These are phyloP conservation scores for Scelioninae gen. 1 DNA, from an alignment of 2,888 invertebrate species.

Conservation along the genomic window DNA sequence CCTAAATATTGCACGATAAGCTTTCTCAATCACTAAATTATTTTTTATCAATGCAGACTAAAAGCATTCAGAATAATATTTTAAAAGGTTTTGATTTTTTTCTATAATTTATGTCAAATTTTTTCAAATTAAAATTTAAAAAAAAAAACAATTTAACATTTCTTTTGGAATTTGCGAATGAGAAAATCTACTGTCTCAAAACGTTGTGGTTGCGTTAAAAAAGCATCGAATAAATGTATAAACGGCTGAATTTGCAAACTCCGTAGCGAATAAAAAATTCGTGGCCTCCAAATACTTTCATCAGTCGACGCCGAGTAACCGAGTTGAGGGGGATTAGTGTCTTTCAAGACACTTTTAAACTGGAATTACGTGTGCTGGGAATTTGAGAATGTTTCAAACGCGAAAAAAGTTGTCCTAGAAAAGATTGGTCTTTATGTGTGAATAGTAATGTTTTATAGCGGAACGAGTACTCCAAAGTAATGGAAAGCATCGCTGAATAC, in stretches of 20 bases:
- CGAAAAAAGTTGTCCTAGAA: conserved; percentile 54
- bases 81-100: too few species aligned
- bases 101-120: too few species aligned
- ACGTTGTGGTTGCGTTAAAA: not conserved
- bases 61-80: too few species aligned
- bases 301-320: conserved; percentile 37
- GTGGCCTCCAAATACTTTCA: conserved; percentile 25
- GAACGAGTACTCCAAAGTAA: conserved; percentile 37
- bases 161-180: too few species aligned
- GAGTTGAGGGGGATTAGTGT: conserved; percentile 55
- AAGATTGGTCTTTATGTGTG: conserved; percentile 60
- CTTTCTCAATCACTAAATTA: too few species aligned
- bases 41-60: too few species aligned
- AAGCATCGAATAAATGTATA: not conserved
- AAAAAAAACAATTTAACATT: too few species aligned
- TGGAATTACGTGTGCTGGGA: conserved; percentile 43
- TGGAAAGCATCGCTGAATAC: conserved; percentile 14
- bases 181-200: not conserved
- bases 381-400: conserved; percentile 57
- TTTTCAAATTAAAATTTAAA: not conserved
- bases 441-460: conserved; percentile 43
- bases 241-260: conserved; percentile 12
- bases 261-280: conserved; percentile 19
- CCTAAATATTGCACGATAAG: too few species aligned
- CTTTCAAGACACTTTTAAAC: conserved; percentile 56